Conservation (phyloP, 2,888 invertebrate species). For the Heliconius sara region DNA sequence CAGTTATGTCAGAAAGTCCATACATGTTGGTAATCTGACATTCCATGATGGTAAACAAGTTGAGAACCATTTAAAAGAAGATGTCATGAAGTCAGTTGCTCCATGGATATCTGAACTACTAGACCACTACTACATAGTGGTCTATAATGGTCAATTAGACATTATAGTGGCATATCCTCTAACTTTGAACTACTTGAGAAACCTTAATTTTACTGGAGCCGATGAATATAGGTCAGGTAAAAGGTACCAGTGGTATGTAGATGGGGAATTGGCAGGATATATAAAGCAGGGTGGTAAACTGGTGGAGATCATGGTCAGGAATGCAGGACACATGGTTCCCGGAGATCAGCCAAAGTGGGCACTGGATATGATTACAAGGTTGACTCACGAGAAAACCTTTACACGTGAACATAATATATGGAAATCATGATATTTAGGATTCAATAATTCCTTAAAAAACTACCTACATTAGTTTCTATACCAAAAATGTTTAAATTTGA, state of each 20-base stretch:
- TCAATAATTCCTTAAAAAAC: neutral
- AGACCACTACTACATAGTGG: constrained; percentile 87
- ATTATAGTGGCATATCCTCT: constrained; percentile 95
- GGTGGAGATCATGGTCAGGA: constrained; percentile 89
- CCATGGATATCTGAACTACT: constrained; percentile 88
- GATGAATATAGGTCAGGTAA: constrained; percentile 86
- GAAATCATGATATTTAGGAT: neutral
- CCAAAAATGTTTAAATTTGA: neutral
- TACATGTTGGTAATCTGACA: constrained; percentile 92
- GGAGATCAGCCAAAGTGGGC: constrained; percentile 91
- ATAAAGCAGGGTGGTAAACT: constrained; percentile 88
- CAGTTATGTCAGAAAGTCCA: constrained; percentile 86
- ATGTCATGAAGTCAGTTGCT: constrained; percentile 92
- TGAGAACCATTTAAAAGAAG: constrained; percentile 87
- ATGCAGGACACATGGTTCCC: constrained; percentile 93
- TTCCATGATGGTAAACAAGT: constrained; percentile 87
- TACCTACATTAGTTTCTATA: constrained; percentile 3
- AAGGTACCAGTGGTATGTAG: constrained; percentile 88
- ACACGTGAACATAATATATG: constrained; percentile 19
- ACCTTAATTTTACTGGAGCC: constrained; percentile 87
- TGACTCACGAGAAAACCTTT: constrained; percentile 84
- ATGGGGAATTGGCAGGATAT: constrained; percentile 89
- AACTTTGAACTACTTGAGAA: constrained; percentile 90
- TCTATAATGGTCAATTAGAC: constrained; percentile 96
- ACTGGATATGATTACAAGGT: constrained; percentile 88